phyloP scores from a whole-genome alignment of 2,113 vertebrate genomes.

The Spea bombifrons region DNA sequence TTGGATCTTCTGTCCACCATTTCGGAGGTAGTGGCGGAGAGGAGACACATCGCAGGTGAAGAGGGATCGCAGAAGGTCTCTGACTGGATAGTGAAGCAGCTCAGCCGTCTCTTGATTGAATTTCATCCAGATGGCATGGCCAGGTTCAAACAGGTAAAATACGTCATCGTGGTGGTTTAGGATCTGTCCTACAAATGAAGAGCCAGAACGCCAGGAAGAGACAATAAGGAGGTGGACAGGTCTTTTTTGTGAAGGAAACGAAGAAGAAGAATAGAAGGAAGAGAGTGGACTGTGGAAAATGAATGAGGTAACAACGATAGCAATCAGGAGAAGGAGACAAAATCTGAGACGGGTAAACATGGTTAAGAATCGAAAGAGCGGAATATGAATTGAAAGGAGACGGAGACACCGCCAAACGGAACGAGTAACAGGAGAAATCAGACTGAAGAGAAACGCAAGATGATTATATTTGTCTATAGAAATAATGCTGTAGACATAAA shows the following conservation, averaged over 20 bases:
- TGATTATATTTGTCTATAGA: too few relatives aligned
- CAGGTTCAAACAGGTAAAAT: constrained; percentile 63
- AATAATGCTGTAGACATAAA: too few relatives aligned
- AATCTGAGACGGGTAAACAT: background rate
- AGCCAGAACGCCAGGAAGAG: constrained; percentile 46
- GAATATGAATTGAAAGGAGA: background rate
- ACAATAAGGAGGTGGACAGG: constrained; percentile 17
- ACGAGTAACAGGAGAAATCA: too few relatives aligned
- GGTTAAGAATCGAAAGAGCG: background rate
- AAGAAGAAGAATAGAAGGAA: background rate
- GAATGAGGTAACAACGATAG: too few relatives aligned
- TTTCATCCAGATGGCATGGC: constrained; percentile 52
- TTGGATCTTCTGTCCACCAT: constrained; percentile 67
- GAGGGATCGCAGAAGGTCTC: constrained; percentile 74
- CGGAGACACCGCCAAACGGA: too few relatives aligned
- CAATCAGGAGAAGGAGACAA: background rate
- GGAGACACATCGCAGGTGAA: constrained; percentile 81
- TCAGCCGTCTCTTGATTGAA: background rate
- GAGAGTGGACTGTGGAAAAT: too few relatives aligned
- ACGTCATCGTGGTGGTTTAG: constrained; percentile 61
- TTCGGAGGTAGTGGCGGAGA: constrained; percentile 73
- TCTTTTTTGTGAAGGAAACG: background rate
- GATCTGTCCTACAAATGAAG: constrained; percentile 60
- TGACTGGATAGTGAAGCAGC: constrained; percentile 72
- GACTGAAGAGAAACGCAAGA: too few relatives aligned